phyloP scores from a whole-genome alignment of 1,140 invertebrate species.

The Ylistrum balloti region DNA sequence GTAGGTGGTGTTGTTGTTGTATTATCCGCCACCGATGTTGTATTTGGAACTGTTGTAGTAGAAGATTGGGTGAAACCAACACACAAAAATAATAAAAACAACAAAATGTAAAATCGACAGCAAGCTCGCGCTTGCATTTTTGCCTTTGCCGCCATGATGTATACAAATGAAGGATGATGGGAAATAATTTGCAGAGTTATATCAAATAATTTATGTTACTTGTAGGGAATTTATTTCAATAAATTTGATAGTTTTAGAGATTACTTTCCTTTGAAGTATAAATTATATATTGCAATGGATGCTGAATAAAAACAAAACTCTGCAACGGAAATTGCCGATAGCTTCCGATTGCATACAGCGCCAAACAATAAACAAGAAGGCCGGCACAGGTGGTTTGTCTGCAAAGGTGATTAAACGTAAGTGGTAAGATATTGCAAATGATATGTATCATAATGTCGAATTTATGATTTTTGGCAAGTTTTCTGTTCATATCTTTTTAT shows the following conservation, averaged over 20 bases:
- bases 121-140: conserved; percentile 57
- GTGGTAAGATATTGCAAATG: background rate
- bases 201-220: background rate
- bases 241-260: background rate
- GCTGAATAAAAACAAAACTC: background rate
- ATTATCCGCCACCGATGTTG: conserved; percentile 5
- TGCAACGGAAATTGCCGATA: conserved; percentile 41
- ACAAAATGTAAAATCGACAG: conserved; percentile 44
- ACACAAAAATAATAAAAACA: conserved; percentile 18
- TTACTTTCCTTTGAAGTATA: no score
- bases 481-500: background rate
- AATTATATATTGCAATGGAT: background rate
- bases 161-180: conserved; percentile 64
- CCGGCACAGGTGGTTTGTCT: conserved; percentile 24
- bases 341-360: background rate
- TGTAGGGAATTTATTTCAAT: background rate
- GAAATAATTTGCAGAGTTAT: conserved; percentile 39
- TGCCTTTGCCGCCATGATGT: conserved; percentile 71
- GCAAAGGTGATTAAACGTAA: background rate
- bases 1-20: conserved; percentile 14
- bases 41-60: conserved; percentile 37
- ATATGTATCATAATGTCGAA: background rate
- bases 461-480: background rate
- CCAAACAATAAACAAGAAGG: background rate
- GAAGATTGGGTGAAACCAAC: conserved; percentile 5